A percentile compares a stretch with the other conserved stretches of the same genome.
Evolutionary conservation across 2,888 invertebrate genomes (phyloP).

Genomic region (Calameuta pallipes): DNA sequence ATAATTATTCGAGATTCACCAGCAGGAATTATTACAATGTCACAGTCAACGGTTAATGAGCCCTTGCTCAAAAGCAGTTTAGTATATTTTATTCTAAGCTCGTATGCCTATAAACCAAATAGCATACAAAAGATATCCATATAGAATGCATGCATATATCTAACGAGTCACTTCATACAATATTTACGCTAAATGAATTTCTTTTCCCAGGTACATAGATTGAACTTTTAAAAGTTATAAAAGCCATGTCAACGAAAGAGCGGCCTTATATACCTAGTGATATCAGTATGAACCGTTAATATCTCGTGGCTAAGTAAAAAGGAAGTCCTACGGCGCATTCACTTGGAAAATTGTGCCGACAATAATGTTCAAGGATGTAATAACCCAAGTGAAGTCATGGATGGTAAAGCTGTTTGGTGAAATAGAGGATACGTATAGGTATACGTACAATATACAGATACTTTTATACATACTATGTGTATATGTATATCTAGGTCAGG

Average conservation of each 20-base stretch:
- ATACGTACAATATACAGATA: neutral
- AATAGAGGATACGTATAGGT: neutral
- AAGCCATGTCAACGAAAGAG: neutral
- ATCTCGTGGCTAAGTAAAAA: neutral
- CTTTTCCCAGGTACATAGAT: no score
- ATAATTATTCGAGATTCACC: no score
- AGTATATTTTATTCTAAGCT: no score
- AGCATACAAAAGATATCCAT: no score
- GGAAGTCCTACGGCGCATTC: neutral
- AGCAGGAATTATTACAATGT: no score
- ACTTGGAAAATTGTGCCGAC: neutral
- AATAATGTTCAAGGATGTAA: neutral
- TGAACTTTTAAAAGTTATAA: no score
- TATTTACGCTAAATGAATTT: no score
- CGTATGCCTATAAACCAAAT: no score
- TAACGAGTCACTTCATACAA: no score
- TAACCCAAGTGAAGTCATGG: neutral
- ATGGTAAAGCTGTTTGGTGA: neutral
- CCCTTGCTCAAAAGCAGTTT: no score
- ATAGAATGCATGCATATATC: no score
- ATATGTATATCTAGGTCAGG: slow-evolving; percentile 14
- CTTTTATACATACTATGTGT: neutral
- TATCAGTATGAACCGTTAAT: neutral
- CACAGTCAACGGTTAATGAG: no score
- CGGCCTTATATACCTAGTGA: neutral